Conservation (phyloP, 2,113 vertebrate genomes). For the Mixornis gularis region DNA sequence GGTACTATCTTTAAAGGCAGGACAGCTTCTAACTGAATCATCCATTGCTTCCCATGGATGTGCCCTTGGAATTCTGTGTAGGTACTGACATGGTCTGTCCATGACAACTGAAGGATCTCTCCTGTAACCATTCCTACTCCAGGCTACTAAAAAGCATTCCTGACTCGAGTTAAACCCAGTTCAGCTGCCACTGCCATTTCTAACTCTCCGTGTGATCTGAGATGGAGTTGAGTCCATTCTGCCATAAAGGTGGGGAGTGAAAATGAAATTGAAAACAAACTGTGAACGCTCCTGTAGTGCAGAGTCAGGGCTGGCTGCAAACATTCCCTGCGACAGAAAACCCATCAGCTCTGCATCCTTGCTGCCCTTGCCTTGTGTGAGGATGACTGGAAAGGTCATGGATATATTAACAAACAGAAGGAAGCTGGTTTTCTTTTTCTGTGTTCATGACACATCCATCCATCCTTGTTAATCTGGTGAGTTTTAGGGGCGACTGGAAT, state of each 20-base stretch:
- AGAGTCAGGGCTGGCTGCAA: background rate
- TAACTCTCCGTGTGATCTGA: background rate
- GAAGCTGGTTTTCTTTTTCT: background rate
- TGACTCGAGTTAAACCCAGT: background rate
- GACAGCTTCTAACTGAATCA: background rate
- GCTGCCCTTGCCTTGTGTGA: background rate
- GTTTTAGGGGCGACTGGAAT: fast-evolving
- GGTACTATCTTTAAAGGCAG: background rate
- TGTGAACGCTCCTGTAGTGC: background rate
- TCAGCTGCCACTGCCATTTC: background rate
- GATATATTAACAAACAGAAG: background rate
- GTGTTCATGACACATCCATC: background rate
- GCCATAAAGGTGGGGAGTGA: background rate
- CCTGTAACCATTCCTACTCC: background rate
- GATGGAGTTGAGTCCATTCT: background rate
- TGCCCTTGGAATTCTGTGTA: background rate
- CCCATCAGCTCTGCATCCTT: background rate
- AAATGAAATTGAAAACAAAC: background rate
- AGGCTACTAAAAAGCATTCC: background rate
- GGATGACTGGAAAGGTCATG: background rate
- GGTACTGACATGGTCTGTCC: background rate
- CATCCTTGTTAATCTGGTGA: background rate
- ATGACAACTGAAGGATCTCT: background rate
- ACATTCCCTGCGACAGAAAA: background rate
- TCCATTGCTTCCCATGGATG: background rate